Evolutionary conservation across 2,888 invertebrate genomes (phyloP).

Genomic region (Argyresthia goedartella): DNA sequence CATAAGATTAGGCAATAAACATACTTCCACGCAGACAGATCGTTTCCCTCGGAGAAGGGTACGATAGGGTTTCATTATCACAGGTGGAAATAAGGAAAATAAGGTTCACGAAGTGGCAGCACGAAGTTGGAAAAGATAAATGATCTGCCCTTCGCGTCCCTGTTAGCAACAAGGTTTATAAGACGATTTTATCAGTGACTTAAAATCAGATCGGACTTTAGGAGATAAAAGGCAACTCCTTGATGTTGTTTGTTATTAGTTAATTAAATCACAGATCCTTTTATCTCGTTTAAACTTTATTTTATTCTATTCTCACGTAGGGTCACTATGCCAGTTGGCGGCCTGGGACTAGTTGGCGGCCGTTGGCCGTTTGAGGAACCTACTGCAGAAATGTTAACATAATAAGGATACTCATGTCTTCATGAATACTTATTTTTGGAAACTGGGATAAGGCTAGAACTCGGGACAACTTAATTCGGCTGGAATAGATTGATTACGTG

Average conservation of each 20-base stretch:
- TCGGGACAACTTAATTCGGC: too few relatives aligned
- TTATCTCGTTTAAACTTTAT: not conserved
- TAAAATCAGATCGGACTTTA: conserved; percentile 15
- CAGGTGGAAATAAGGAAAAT: not conserved
- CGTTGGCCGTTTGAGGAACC: too few relatives aligned
- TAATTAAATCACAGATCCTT: not conserved
- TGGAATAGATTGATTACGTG: too few relatives aligned
- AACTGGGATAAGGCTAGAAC: too few relatives aligned
- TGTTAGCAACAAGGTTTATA: conserved; percentile 16
- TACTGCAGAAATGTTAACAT: too few relatives aligned
- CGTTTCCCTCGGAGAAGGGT: not conserved
- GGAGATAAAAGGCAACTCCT: not conserved
- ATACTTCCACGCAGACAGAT: too few relatives aligned
- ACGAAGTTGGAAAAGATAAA: conserved; percentile 13
- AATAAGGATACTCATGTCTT: too few relatives aligned
- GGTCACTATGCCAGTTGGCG: too few relatives aligned
- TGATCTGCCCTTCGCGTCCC: conserved; percentile 11
- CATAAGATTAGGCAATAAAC: too few relatives aligned
- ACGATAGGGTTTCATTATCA: not conserved
- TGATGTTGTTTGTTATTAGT: not conserved
- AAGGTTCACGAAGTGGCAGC: not conserved
- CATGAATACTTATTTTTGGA: too few relatives aligned
- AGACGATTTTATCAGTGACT: conserved; percentile 19
- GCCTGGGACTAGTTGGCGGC: too few relatives aligned
- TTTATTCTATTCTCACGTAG: not conserved